Percentiles rank a stretch among this genome's conserved stretches.
phyloP scores from a whole-genome alignment of 2,113 vertebrate genomes.

The Cichladusa arquata region DNA sequence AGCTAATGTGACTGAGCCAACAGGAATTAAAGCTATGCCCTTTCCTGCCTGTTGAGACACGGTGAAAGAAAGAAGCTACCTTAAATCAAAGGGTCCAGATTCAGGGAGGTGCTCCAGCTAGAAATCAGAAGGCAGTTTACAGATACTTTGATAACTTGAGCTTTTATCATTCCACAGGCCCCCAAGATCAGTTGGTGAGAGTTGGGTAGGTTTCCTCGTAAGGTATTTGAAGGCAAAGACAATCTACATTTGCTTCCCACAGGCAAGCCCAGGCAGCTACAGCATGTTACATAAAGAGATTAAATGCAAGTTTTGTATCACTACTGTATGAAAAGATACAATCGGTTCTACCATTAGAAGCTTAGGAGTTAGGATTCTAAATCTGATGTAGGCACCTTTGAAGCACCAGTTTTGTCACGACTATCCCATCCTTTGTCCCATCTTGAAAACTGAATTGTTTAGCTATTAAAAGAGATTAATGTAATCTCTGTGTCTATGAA shows the following conservation, averaged over 20 bases:
- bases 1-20: background rate
- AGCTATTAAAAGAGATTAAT: conserved; percentile 58
- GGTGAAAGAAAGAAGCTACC: conserved; percentile 47
- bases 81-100: conserved; percentile 52
- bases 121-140: conserved; percentile 37
- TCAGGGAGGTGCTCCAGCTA: conserved; percentile 32
- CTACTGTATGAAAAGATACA: conserved; percentile 44
- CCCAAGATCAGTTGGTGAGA: conserved; percentile 34
- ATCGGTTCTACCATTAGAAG: conserved; percentile 6
- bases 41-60: conserved; percentile 49
- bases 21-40: conserved; percentile 42
- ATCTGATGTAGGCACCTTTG: conserved; percentile 37
- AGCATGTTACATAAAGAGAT: conserved; percentile 10
- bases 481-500: conserved; percentile 56
- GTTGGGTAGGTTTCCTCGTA: background rate
- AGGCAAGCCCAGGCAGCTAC: conserved; percentile 58
- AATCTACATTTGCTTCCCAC: conserved; percentile 51
- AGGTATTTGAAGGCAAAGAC: conserved; percentile 41
- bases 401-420: conserved; percentile 40
- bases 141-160: conserved; percentile 44
- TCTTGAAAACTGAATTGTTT: conserved; percentile 59
- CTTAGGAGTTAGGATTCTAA: conserved; percentile 24
- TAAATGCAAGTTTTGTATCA: conserved; percentile 21
- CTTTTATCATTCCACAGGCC: conserved; percentile 43
- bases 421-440: conserved; percentile 41